Evolutionary conservation across 2,113 vertebrate species (phyloP).

Genomic region (Agelaius phoeniceus): DNA sequence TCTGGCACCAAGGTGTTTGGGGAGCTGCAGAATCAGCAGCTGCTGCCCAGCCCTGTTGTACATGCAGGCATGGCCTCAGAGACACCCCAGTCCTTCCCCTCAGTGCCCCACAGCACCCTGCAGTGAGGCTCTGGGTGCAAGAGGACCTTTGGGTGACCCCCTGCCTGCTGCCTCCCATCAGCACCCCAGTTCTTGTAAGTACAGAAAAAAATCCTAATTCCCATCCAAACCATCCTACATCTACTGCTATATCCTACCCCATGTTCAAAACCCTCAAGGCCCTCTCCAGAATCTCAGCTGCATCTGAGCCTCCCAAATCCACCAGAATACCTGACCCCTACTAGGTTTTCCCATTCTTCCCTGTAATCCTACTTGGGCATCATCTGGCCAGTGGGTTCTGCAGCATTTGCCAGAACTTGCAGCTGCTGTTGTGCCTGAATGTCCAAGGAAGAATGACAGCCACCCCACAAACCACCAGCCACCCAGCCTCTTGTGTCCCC

Average conservation of each 20-base stretch:
- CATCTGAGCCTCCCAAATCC: neutral
- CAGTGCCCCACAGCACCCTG: neutral
- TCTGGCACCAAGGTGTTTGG: neutral
- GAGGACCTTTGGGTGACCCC: neutral
- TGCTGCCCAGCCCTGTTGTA: neutral
- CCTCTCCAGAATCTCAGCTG: neutral
- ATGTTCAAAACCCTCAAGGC: neutral
- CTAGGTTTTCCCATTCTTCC: neutral
- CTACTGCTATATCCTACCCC: fast-evolving
- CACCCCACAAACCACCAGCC: neutral
- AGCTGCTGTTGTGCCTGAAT: neutral
- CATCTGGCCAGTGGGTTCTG: neutral
- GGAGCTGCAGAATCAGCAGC: neutral
- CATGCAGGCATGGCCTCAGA: fast-evolving
- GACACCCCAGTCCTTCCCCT: neutral
- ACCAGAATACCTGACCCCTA: neutral
- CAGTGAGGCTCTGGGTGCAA: neutral
- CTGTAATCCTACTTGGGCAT: neutral
- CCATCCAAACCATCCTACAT: neutral
- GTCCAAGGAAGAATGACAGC: neutral
- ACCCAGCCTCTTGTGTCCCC: neutral
- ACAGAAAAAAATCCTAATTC: neutral
- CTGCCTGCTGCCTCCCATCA: neutral
- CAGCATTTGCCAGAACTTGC: neutral
- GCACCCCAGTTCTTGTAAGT: neutral